These are phyloP conservation scores for Gymnocephalus cernua DNA, from an alignment of 2,113 vertebrate genomes.

Conservation along the genomic window DNA sequence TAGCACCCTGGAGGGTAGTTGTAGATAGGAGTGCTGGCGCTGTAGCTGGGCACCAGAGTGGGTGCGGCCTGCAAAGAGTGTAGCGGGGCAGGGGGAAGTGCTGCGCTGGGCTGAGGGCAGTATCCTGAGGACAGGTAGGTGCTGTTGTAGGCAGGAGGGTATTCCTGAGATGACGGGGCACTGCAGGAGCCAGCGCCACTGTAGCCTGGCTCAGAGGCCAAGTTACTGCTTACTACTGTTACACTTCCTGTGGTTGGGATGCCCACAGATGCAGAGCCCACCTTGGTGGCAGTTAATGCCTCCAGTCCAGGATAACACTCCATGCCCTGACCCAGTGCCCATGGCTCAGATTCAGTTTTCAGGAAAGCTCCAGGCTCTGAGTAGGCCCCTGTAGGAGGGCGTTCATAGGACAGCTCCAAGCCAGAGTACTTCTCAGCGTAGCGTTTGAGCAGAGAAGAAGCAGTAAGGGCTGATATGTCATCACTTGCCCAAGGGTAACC, in stretches of 20 bases:
- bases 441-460: conserved; percentile 95
- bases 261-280: conserved; percentile 76
- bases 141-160: conserved; percentile 87
- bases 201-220: conserved; percentile 83
- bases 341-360: conserved; percentile 89
- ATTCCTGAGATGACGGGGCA: conserved; percentile 87
- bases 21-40: conserved; percentile 87
- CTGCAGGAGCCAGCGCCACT: conserved; percentile 77
- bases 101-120: conserved; percentile 85
- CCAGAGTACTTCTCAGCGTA: conserved; percentile 97
- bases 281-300: conserved; percentile 86
- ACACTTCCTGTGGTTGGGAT: conserved; percentile 86
- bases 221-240: conserved; percentile 81
- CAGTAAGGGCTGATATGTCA: conserved; percentile 94
- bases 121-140: conserved; percentile 90
- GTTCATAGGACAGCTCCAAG: conserved; percentile 90
- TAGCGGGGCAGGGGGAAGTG: conserved; percentile 82
- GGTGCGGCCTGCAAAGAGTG: conserved; percentile 80
- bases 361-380: conserved; percentile 88
- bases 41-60: conserved; percentile 87
- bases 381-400: conserved; percentile 73
- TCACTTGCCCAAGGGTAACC: conserved; percentile 96
- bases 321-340: conserved; percentile 85
- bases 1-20: conserved; percentile 88
- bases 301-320: conserved; percentile 89